phyloP scores from a whole-genome alignment of 2,888 invertebrate species.

The Caenorhabditis zanzibari region DNA sequence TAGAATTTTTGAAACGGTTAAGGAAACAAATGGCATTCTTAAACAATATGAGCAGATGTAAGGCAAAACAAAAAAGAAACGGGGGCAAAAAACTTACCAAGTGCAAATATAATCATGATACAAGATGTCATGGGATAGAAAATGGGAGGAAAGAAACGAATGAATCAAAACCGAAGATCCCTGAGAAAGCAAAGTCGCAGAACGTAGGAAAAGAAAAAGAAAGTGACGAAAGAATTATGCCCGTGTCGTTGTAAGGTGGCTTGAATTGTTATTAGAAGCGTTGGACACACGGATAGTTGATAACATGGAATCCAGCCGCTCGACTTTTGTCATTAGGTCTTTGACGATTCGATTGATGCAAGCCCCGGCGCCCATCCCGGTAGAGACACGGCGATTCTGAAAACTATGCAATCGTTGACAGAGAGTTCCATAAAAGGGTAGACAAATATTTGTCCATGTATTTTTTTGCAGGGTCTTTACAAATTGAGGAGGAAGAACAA shows the following conservation, averaged over 20 bases:
- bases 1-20: constrained; percentile 10
- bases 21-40: constrained; percentile 21
- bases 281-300: constrained; percentile 57
- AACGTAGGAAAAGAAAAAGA: neutral
- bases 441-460: constrained; percentile 13
- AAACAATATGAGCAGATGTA: constrained; percentile 17
- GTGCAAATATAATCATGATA: neutral
- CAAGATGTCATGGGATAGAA: constrained; percentile 46
- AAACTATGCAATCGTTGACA: constrained; percentile 23
- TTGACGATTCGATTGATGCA: constrained; percentile 63
- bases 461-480: constrained; percentile 13
- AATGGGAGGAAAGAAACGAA: neutral
- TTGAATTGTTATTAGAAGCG: constrained; percentile 26
- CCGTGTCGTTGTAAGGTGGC: constrained; percentile 46
- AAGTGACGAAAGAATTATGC: constrained; percentile 13
- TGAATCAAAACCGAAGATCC: constrained; percentile 12
- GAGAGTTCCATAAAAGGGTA: constrained; percentile 11
- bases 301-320: constrained; percentile 58
- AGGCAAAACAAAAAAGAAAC: constrained; percentile 26
- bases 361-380: constrained; percentile 46
- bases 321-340: constrained; percentile 64
- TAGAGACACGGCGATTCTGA: constrained; percentile 33
- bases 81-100: constrained; percentile 37
- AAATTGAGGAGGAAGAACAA: neutral
- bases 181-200: constrained; percentile 40